These are phyloP conservation scores for Ligdia adustata DNA, from an alignment of 2,888 invertebrate genomes.

Conservation along the genomic window DNA sequence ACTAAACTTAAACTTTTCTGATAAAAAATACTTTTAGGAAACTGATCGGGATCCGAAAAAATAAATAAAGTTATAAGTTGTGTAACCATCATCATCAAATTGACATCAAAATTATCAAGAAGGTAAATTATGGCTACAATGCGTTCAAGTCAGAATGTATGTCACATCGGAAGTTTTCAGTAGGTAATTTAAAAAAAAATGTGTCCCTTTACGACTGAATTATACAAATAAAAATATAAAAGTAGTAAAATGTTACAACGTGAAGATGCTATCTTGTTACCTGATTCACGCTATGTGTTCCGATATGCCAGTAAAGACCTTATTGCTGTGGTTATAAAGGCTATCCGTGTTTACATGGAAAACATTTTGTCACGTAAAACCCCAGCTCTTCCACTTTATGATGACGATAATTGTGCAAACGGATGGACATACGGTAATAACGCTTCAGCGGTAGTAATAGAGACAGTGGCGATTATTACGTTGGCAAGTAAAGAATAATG, in stretches of 20 bases:
- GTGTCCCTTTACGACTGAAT: no score
- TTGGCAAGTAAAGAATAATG: constrained; percentile 14
- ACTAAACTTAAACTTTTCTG: no score
- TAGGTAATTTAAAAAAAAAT: no score
- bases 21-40: no score
- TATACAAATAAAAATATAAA: constrained; percentile 37
- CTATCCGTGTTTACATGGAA: background rate
- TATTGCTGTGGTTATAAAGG: background rate
- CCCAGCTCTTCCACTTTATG: constrained; percentile 33
- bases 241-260: constrained; percentile 3
- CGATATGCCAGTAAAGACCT: background rate
- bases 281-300: background rate
- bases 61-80: no score
- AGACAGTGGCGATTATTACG: constrained; percentile 9
- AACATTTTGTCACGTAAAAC: constrained; percentile 18
- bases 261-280: constrained; percentile 4
- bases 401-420: constrained; percentile 35
- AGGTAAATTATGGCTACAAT: no score
- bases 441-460: constrained; percentile 15
- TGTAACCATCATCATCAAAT: no score
- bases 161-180: no score
- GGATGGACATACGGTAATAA: constrained; percentile 34
- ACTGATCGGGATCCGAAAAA: no score
- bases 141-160: no score
- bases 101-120: no score